These are phyloP conservation scores for Tryphoninae sp. DNA, from an alignment of 2,888 invertebrate species.

Conservation along the genomic window DNA sequence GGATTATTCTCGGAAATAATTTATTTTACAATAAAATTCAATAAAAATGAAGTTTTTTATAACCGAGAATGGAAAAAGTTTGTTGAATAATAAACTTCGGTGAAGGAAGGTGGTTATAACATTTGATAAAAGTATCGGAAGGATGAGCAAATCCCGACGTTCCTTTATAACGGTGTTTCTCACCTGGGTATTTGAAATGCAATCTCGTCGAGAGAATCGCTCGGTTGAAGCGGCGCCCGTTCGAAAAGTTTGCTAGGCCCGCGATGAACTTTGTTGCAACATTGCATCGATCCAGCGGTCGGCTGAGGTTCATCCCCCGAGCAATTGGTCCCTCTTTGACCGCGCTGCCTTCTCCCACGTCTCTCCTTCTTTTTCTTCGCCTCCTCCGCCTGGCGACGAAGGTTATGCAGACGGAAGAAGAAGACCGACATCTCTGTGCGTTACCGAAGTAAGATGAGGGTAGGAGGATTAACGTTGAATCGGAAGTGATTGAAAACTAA, in stretches of 20 bases:
- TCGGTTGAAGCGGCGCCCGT: conserved; percentile 91
- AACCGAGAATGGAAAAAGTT: too few species aligned
- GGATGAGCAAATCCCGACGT: too few species aligned
- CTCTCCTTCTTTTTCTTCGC: conserved; percentile 85
- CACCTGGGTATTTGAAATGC: conserved; percentile 96
- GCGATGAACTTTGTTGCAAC: conserved; percentile 83
- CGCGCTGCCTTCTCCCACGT: conserved; percentile 75
- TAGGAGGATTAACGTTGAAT: conserved; percentile 42
- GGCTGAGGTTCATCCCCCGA: conserved; percentile 78
- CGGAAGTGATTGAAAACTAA: conserved; percentile 1
- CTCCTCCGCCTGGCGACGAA: conserved; percentile 92
- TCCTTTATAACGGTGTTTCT: conserved; percentile 62
- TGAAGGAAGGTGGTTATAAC: too few species aligned
- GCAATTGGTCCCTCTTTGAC: conserved; percentile 78
- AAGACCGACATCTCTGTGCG: conserved; percentile 93
- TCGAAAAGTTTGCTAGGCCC: conserved; percentile 93
- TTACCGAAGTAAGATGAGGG: conserved; percentile 37
- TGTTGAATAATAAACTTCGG: too few species aligned
- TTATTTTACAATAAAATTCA: background rate
- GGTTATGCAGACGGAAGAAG: conserved; percentile 96
- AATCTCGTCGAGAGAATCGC: conserved; percentile 95
- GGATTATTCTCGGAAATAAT: background rate
- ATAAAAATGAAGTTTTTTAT: background rate
- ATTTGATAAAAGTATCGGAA: too few species aligned
- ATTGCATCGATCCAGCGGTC: conserved; percentile 79